phyloP scores from a whole-genome alignment of 2,888 invertebrate species.

The Drosophila paucipuncta region DNA sequence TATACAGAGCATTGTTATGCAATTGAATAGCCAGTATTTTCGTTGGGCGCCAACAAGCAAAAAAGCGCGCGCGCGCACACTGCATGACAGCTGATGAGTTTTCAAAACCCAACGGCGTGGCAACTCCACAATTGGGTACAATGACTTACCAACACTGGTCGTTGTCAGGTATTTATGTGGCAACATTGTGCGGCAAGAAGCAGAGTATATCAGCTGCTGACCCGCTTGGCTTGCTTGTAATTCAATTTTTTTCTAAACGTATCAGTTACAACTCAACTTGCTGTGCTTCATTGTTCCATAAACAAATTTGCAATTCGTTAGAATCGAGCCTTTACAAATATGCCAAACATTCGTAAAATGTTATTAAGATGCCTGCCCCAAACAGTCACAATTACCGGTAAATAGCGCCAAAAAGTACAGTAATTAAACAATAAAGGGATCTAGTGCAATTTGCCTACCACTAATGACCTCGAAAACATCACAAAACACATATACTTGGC shows the following conservation, averaged over 20 bases:
- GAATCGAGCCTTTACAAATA: conserved; percentile 10
- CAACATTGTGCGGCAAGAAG: conserved; percentile 22
- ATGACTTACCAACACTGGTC: conserved; percentile 29
- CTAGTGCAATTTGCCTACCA: conserved; percentile 37
- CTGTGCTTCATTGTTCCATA: not conserved
- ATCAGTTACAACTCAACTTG: conserved; percentile 28
- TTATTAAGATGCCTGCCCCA: conserved; percentile 8
- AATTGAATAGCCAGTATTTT: conserved; percentile 74
- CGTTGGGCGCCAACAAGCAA: conserved; percentile 57
- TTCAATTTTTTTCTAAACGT: conserved; percentile 56
- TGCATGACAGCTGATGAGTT: conserved; percentile 56
- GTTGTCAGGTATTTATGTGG: conserved; percentile 16
- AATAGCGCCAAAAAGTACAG: conserved; percentile 60
- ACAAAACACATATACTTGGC: conserved; percentile 53
- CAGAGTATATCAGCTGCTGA: conserved; percentile 57
- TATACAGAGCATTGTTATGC: conserved; percentile 71
- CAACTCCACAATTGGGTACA: conserved; percentile 1
- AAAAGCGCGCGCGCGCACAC: conserved; percentile 58
- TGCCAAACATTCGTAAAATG: not conserved
- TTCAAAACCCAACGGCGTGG: not conserved
- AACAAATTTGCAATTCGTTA: not conserved
- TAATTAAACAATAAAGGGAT: conserved; percentile 1
- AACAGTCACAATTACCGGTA: not conserved
- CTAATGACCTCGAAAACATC: conserved; percentile 52
- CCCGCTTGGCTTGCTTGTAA: conserved; percentile 65